phyloP scores from a whole-genome alignment of 2,888 invertebrate genomes.

The Amphipyra berbera region DNA sequence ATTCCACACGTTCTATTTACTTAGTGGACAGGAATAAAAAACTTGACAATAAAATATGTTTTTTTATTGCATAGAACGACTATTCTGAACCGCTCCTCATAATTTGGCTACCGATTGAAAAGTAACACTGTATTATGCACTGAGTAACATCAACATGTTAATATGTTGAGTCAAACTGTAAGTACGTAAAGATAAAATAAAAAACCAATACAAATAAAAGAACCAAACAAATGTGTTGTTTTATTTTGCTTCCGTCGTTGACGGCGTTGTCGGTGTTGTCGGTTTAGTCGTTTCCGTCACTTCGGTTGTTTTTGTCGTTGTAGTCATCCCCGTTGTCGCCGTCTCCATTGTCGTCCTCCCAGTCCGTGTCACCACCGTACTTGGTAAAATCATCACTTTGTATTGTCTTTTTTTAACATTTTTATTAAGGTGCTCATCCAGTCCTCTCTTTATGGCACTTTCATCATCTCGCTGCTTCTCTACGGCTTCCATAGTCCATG shows the following conservation, averaged over 20 bases:
- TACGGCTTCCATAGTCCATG: conserved; percentile 70
- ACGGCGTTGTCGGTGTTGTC: background rate
- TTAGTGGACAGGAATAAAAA: no score
- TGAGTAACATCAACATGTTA: conserved; percentile 1
- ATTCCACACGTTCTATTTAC: no score
- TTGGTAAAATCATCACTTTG: conserved; percentile 1
- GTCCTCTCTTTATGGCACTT: conserved; percentile 1
- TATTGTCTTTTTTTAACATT: conserved; percentile 11
- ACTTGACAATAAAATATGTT: no score
- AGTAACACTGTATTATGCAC: background rate
- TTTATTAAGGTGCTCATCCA: conserved; percentile 9
- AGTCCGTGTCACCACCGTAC: background rate
- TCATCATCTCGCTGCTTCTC: conserved; percentile 4
- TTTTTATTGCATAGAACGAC: no score
- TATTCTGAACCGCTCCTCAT: no score
- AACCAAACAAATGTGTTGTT: conserved; percentile 27
- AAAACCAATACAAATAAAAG: conserved; percentile 36
- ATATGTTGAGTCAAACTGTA: conserved; percentile 1
- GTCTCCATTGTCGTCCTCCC: no score
- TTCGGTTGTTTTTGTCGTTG: background rate
- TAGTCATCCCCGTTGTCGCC: background rate
- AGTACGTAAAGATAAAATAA: conserved; percentile 24
- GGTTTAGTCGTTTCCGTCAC: background rate
- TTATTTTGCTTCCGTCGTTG: conserved; percentile 20
- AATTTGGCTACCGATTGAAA: no score